phyloP scores from a whole-genome alignment of 2,888 invertebrate species.

The Epistrophella euchroma region DNA sequence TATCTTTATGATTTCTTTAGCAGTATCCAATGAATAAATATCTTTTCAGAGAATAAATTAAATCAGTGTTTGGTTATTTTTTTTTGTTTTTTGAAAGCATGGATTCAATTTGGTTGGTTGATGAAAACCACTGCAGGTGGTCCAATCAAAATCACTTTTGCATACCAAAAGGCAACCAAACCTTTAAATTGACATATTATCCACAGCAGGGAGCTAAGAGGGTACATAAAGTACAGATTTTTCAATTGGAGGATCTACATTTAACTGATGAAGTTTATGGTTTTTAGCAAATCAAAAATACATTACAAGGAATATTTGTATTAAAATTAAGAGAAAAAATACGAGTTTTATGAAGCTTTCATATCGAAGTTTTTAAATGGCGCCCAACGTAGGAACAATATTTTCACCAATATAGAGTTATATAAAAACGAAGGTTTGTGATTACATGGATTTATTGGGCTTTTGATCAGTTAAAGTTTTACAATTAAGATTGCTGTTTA shows the following conservation, averaged over 20 bases:
- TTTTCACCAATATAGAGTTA: not conserved
- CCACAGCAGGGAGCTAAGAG: conserved; percentile 61
- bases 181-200: conserved; percentile 65
- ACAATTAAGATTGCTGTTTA: too few species aligned
- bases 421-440: not conserved
- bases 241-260: conserved; percentile 40
- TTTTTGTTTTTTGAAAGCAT: conserved; percentile 32
- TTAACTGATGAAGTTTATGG: conserved; percentile 28
- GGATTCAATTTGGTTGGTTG: conserved; percentile 44
- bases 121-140: conserved; percentile 51
- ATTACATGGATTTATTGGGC: too few species aligned
- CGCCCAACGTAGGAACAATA: conserved; percentile 7
- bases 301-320: too few species aligned
- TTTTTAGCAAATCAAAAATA: not conserved
- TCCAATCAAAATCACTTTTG: conserved; percentile 58
- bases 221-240: conserved; percentile 16
- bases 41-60: conserved; percentile 21
- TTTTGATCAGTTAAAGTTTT: too few species aligned
- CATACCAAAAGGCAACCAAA: conserved; percentile 57
- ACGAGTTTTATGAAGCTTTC: not conserved
- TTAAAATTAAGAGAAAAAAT: not conserved
- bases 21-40: conserved; percentile 5
- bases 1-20: not conserved
- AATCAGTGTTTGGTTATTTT: conserved; percentile 31
- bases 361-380: not conserved